phyloP scores from a whole-genome alignment of 1,140 invertebrate genomes.

The Drosophila watanabei region DNA sequence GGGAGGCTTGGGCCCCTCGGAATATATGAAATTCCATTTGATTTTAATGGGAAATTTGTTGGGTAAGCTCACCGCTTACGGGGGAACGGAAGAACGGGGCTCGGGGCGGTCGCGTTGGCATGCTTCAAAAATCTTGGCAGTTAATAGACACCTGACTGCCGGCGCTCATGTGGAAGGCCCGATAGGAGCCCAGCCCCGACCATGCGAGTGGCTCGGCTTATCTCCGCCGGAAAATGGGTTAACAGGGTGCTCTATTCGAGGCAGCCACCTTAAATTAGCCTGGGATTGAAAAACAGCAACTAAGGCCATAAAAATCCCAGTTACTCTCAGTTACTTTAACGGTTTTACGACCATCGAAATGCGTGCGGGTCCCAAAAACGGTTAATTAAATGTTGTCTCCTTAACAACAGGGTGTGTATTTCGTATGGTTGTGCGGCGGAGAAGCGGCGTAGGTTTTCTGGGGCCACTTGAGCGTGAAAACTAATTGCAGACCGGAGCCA shows the following conservation, averaged over 20 bases:
- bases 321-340: slow-evolving; percentile 47
- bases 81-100: not conserved
- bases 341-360: slow-evolving; percentile 42
- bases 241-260: slow-evolving; percentile 16
- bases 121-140: slow-evolving; percentile 50
- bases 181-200: slow-evolving; percentile 37
- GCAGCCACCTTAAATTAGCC: slow-evolving; percentile 26
- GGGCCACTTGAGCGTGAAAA: slow-evolving; percentile 63
- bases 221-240: slow-evolving; percentile 49
- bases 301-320: slow-evolving; percentile 31
- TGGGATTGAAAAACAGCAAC: slow-evolving; percentile 24
- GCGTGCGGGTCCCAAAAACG: slow-evolving; percentile 50
- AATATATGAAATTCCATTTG: slow-evolving; percentile 71
- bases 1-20: slow-evolving; percentile 1
- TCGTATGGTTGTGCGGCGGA: not conserved
- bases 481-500: slow-evolving; percentile 53
- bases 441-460: not conserved
- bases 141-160: slow-evolving; percentile 55
- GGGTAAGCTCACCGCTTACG: slow-evolving; percentile 37
- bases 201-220: slow-evolving; percentile 49
- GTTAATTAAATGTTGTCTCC: slow-evolving; percentile 68
- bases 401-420: slow-evolving; percentile 52
- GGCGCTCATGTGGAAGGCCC: slow-evolving; percentile 39
- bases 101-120: slow-evolving; percentile 21
- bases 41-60: slow-evolving; percentile 77